Conservation (phyloP, 2,888 invertebrate species). For the Neoscelio sp. region DNA sequence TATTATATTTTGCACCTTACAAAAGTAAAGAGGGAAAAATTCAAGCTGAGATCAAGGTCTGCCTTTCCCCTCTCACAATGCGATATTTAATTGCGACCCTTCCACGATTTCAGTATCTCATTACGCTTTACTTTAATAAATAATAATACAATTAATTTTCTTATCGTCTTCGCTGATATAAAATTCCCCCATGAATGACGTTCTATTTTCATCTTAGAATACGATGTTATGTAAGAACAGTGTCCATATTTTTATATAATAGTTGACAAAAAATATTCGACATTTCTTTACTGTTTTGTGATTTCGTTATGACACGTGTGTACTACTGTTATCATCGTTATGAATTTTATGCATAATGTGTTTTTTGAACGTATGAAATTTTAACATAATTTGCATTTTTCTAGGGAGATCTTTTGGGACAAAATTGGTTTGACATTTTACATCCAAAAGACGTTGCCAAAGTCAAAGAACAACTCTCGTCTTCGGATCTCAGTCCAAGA, state of each 20-base stretch:
- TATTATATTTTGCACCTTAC: slow-evolving; percentile 48
- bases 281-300: too few species aligned
- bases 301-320: too few species aligned
- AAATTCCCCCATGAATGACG: not conserved
- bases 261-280: too few species aligned
- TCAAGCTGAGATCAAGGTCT: slow-evolving; percentile 52
- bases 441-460: slow-evolving; percentile 98
- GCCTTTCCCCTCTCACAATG: slow-evolving; percentile 64
- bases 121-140: slow-evolving; percentile 3
- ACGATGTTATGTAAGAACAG: not conserved
- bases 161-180: not conserved
- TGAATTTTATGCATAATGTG: too few species aligned
- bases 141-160: not conserved
- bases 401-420: slow-evolving; percentile 93
- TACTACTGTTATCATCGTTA: too few species aligned
- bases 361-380: too few species aligned
- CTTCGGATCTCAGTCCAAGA: slow-evolving; percentile 93
- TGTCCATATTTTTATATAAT: too few species aligned
- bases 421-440: slow-evolving; percentile 96
- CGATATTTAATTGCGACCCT: slow-evolving; percentile 52
- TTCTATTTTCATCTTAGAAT: not conserved
- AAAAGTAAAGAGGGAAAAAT: slow-evolving; percentile 53
- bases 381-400: slow-evolving; percentile 1
- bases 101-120: slow-evolving; percentile 49
- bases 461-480: slow-evolving; percentile 97